A percentile compares a stretch with the other conserved stretches of the same genome.
phyloP scores from a whole-genome alignment of 2,888 invertebrate species.

The Caenorhabditis wallacei region DNA sequence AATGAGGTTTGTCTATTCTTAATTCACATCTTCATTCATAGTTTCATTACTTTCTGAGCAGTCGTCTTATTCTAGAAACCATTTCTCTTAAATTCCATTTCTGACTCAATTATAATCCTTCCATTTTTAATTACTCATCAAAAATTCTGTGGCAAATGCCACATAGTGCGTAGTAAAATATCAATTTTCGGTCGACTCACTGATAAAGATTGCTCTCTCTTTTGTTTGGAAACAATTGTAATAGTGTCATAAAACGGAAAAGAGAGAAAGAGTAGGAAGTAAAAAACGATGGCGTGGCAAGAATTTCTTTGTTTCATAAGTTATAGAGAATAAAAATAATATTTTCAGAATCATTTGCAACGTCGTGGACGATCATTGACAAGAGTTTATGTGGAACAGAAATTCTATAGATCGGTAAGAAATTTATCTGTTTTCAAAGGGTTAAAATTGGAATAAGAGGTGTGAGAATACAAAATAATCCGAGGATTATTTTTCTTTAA shows the following conservation, averaged over 20 bases:
- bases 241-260: constrained; percentile 18
- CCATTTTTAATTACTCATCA: constrained; percentile 24
- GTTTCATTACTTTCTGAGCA: background rate
- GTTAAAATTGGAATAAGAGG: constrained; percentile 1
- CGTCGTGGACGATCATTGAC: constrained; percentile 67
- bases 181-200: constrained; percentile 27
- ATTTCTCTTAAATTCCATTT: background rate
- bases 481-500: background rate
- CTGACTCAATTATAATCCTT: constrained; percentile 25
- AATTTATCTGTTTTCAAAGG: constrained; percentile 2
- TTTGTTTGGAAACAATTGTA: constrained; percentile 15
- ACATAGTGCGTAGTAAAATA: constrained; percentile 37
- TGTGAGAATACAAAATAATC: background rate
- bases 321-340: background rate
- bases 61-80: background rate
- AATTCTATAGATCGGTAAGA: constrained; percentile 62
- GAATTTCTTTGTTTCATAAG: too few relatives aligned
- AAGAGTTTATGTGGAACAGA: constrained; percentile 68
- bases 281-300: constrained; percentile 23
- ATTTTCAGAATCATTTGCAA: constrained; percentile 36
- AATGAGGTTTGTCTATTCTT: constrained; percentile 33
- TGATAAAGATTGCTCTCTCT: constrained; percentile 21
- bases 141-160: constrained; percentile 25
- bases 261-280: constrained; percentile 1
- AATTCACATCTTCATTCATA: background rate